Evolutionary conservation across 2,797 vertebrate species (phyloP), one percentile per base, ranked within the genome.

Genomic region (Crenichthys baileyi): DNA sequence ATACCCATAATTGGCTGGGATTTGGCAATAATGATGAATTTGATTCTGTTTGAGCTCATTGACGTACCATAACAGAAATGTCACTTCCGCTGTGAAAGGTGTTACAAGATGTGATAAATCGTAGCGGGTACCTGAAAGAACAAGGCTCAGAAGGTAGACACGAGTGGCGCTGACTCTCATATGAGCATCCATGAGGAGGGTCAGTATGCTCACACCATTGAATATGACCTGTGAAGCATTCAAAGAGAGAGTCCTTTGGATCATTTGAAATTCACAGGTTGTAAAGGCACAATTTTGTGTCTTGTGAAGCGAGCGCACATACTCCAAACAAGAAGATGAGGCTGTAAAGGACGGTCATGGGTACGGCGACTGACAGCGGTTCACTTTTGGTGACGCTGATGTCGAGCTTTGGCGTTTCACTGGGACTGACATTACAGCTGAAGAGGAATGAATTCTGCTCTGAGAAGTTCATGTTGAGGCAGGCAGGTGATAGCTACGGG

Each of bases 291-390:
- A 67, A 58, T 13, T 55, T 22, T 13, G 22, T 31, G 15, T 65
- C 16, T 0, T 29, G 16, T 44, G 55, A 81, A 79, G 1, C 9
- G 6, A 72, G 72, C 24, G 12, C 44, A 70, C 90, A 55, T 91
- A 95, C 93, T 51, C 96, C 96, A 39, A 94, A 93, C 6, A 95
- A 67, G 84, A 96, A 96, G 79, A 96, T 78, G n/a, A 93, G 72
- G 75, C 90, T 84, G 85, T 96, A 96, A 91, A 96, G 94, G 44
- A 94, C n/a, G 3, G 95, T 96, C 93, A 96, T 94, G 20, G 96
- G 95, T 63, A 96, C 89, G 22, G 94, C 92, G 0, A 96, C 79
- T 16, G 82, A 87, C 81, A 94, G 83, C 0, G 95, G 96, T 75
- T 96, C 96, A 6, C 91, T 93, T 83, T 95, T 93, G 76, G 92